These are phyloP conservation scores for Chroicocephalus ridibundus DNA, from an alignment of 2,113 vertebrate genomes.

Conservation along the genomic window DNA sequence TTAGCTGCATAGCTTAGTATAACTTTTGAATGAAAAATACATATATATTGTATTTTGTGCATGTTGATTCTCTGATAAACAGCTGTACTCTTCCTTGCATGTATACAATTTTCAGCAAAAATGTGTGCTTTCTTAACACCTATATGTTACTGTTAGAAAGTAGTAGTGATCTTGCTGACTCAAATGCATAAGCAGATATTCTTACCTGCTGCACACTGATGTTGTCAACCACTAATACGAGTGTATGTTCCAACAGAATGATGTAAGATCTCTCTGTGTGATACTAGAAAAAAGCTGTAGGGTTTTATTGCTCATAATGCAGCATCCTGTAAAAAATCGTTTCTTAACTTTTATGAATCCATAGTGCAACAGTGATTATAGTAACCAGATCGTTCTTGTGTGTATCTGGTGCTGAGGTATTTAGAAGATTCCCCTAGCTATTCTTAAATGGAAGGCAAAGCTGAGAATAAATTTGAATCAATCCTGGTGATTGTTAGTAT, in stretches of 20 bases:
- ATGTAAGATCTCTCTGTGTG: background rate
- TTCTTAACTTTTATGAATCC: background rate
- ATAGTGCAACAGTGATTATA: background rate
- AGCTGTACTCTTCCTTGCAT: background rate
- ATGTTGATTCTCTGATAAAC: background rate
- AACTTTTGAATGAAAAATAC: background rate
- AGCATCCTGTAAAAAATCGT: background rate
- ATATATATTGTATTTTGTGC: background rate
- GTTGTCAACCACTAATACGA: constrained; percentile 34
- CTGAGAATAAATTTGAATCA: background rate
- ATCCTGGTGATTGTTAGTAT: background rate
- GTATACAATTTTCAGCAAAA: background rate
- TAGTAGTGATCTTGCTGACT: background rate
- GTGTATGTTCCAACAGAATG: background rate
- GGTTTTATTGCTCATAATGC: background rate
- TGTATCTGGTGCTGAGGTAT: background rate
- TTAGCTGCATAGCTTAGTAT: background rate
- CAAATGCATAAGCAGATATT: background rate
- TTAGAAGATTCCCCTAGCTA: background rate
- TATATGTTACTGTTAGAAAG: background rate
- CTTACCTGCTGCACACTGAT: background rate
- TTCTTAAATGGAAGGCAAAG: background rate
- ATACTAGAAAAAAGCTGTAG: background rate
- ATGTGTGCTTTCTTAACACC: background rate
- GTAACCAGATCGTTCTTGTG: background rate